Evolutionary conservation across 2,888 invertebrate species (phyloP).

Genomic region (Dasysyrphus albostriatus): DNA sequence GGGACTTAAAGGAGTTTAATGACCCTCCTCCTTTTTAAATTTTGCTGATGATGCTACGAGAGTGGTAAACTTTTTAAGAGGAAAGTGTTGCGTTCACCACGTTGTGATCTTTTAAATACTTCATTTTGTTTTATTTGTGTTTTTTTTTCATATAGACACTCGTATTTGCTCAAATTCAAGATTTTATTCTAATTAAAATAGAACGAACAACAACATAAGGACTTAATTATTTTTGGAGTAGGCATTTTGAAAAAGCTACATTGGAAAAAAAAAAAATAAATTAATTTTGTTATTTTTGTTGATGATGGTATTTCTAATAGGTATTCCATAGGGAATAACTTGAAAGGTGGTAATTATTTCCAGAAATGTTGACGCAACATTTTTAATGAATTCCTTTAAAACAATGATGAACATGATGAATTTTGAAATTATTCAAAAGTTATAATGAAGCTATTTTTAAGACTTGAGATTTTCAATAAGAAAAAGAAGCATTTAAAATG

Average conservation of each 20-base stretch:
- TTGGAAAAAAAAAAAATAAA: neutral
- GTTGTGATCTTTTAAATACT: slow-evolving; percentile 36
- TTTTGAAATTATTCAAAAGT: neutral
- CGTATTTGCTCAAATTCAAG: slow-evolving; percentile 18
- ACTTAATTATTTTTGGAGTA: slow-evolving; percentile 62
- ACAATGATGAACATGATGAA: neutral
- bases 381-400: neutral
- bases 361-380: neutral
- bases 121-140: slow-evolving; percentile 30
- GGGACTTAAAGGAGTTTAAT: slow-evolving; percentile 14
- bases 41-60: neutral
- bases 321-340: neutral
- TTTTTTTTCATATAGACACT: neutral
- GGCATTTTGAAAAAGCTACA: neutral
- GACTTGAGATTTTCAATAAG: neutral
- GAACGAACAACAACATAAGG: slow-evolving; percentile 51
- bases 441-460: neutral
- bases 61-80: neutral
- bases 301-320: neutral
- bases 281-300: slow-evolving; percentile 5
- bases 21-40: slow-evolving; percentile 7
- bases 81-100: slow-evolving; percentile 15
- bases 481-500: neutral
- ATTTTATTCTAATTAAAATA: slow-evolving; percentile 63
- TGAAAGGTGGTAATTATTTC: neutral